Evolutionary conservation across 2,797 vertebrate genomes (phyloP).

Genomic region (Spinus pinus): DNA sequence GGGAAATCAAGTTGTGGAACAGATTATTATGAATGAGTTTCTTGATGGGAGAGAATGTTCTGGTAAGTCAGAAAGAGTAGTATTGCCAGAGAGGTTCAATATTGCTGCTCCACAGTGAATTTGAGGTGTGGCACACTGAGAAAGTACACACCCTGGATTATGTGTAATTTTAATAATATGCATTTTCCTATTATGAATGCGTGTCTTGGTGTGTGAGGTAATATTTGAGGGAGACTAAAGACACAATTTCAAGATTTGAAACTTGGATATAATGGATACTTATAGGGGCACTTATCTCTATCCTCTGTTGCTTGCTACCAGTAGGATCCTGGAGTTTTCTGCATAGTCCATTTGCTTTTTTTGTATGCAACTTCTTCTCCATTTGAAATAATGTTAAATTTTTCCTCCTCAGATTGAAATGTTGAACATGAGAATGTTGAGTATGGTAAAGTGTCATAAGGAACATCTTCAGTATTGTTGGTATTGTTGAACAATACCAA

Average conservation of each 20-base stretch:
- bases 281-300: fast-evolving
- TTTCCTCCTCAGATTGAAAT: not conserved
- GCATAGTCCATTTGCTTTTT: not conserved
- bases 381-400: not conserved
- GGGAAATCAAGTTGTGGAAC: not conserved
- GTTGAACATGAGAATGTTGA: not conserved
- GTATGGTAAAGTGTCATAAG: not conserved
- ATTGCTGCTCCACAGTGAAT: not conserved
- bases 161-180: not conserved
- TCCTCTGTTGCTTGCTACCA: not conserved
- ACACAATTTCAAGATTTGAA: not conserved
- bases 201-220: not conserved
- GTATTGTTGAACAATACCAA: not conserved
- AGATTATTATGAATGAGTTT: not conserved
- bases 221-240: not conserved
- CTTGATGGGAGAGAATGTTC: not conserved
- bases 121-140: not conserved
- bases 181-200: not conserved
- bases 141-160: fast-evolving
- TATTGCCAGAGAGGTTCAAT: not conserved
- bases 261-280: not conserved
- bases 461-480: not conserved
- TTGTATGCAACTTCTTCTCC: not conserved
- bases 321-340: not conserved
- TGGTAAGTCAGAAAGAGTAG: not conserved